Conservation (phyloP, 2,888 invertebrate genomes). For the Digitonthophagus gazella region DNA sequence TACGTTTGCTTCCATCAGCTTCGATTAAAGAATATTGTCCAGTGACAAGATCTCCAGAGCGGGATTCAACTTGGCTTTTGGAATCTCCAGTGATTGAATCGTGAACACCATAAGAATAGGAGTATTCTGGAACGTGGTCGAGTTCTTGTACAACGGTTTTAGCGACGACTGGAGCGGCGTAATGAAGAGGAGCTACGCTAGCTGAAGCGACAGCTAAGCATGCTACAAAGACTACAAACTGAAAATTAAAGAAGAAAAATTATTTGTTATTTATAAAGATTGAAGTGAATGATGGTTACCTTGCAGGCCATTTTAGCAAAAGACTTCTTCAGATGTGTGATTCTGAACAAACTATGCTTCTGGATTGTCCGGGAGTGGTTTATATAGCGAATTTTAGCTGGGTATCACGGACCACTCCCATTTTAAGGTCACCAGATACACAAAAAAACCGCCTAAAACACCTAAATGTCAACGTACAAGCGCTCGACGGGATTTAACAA, state of each 20-base stretch:
- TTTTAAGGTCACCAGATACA: slow-evolving; percentile 3
- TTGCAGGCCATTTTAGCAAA: slow-evolving; percentile 8
- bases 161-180: slow-evolving; percentile 28
- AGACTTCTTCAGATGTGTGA: background rate
- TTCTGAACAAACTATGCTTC: slow-evolving; percentile 15
- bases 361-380: background rate
- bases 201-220: slow-evolving; percentile 37
- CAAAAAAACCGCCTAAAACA: background rate
- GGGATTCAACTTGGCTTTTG: slow-evolving; percentile 62
- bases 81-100: slow-evolving; percentile 58
- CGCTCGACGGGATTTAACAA: background rate
- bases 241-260: slow-evolving; percentile 25
- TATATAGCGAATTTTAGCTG: slow-evolving; percentile 5
- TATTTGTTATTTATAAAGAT: background rate
- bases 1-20: slow-evolving; percentile 63
- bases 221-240: slow-evolving; percentile 39
- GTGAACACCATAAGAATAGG: slow-evolving; percentile 59
- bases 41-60: slow-evolving; percentile 62
- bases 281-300: slow-evolving; percentile 1
- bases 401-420: slow-evolving; percentile 10
- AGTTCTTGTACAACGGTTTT: slow-evolving; percentile 40
- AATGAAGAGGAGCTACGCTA: slow-evolving; percentile 30
- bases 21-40: slow-evolving; percentile 59
- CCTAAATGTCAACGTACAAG: slow-evolving; percentile 17
- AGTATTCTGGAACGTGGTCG: slow-evolving; percentile 55